A percentile compares a stretch with the other conserved stretches of the same genome.
Evolutionary conservation across 92 coral and sea anemone species (phyloP).

Genomic region (Muricea muricata): DNA sequence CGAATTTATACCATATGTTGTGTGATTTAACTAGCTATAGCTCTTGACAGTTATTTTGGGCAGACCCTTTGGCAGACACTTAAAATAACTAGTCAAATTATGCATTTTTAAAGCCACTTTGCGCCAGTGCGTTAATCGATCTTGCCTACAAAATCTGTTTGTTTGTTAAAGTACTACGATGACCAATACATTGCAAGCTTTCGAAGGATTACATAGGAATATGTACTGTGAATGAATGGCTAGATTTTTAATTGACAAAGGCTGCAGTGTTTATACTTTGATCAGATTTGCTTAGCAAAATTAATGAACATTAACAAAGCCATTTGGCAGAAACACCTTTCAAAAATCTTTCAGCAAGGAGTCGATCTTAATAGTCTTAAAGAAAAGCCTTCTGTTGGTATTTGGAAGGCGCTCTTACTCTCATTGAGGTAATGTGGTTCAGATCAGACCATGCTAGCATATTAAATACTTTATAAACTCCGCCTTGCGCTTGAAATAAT

Average conservation of each 20-base stretch:
- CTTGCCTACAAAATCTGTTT: background rate
- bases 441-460: no score
- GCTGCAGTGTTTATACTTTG: background rate
- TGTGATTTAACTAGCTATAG: background rate
- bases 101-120: background rate
- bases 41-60: background rate
- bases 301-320: background rate
- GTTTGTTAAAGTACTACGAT: background rate
- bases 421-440: no score
- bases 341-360: no score
- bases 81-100: background rate
- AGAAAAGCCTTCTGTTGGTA: no score
- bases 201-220: background rate
- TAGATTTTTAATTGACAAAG: background rate
- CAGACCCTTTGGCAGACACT: background rate
- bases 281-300: background rate
- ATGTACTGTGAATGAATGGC: background rate
- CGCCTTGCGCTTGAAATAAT: no score
- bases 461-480: no score
- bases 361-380: no score
- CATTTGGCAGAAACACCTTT: background rate
- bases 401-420: no score
- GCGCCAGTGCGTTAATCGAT: background rate
- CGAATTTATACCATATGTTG: background rate
- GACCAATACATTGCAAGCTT: background rate